Conservation (phyloP, 1,140 invertebrate genomes). For the Saccostrea glomerata region DNA sequence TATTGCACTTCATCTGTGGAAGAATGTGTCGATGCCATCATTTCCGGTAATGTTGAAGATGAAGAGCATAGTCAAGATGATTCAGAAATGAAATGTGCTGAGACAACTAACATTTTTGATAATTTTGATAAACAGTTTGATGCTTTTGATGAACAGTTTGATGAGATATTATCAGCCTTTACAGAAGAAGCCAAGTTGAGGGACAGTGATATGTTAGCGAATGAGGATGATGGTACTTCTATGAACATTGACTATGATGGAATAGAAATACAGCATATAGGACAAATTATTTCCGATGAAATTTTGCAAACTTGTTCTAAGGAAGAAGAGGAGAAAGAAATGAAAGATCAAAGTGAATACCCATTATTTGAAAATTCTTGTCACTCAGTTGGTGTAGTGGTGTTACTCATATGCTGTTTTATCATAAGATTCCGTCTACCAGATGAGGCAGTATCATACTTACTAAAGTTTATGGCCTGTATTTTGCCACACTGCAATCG, state of each 20-base stretch:
- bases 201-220: constrained; percentile 22
- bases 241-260: neutral
- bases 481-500: constrained; percentile 32
- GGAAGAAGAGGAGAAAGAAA: too few species aligned
- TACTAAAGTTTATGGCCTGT: constrained; percentile 12
- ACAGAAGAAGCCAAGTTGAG: constrained; percentile 9
- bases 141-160: neutral
- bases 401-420: constrained; percentile 42
- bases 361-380: neutral
- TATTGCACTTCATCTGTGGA: too few species aligned
- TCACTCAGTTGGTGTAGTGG: constrained; percentile 17
- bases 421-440: constrained; percentile 44
- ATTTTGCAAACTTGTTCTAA: neutral
- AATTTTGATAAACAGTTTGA: too few species aligned
- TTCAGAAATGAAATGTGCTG: too few species aligned
- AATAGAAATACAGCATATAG: too few species aligned
- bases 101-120: too few species aligned
- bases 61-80: too few species aligned
- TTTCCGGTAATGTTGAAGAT: too few species aligned
- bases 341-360: neutral
- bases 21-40: too few species aligned
- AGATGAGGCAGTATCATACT: constrained; percentile 38
- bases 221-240: constrained; percentile 16
- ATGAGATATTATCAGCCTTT: too few species aligned
- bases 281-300: neutral